Base-by-base conservation (phyloP, 2,797 vertebrate species). In the Buphagus erythrorhynchus region DNA sequence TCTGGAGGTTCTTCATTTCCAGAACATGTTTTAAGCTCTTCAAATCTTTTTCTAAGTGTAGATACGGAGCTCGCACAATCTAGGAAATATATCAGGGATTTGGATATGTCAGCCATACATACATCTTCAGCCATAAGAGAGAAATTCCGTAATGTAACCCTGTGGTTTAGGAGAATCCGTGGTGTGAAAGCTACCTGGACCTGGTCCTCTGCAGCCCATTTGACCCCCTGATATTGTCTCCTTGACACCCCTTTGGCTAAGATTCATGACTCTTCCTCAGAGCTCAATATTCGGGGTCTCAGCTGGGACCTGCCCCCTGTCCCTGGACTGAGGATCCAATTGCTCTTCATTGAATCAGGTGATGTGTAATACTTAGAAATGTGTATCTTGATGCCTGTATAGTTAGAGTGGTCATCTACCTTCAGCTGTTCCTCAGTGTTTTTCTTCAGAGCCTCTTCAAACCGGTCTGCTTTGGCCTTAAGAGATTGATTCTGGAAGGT, bases 1-100 rank as follows among this genome's bases (percentile, higher is more conserved):
- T 99, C 90, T 99, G 99, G 84, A 99, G 98, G 96, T 99, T 99
- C 97, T 99, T 99, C 99, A 99, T 99, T 97, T 99, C 99, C 86
- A 99, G 96, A 74, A 99, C 98, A 49, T 99, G 99, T 96, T 99
- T 99, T 75, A 99, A 98, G 85, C 99, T 99, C 96, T 98, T 98
- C 96, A 99, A 97, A 81, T 99, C 99, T 96, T 99, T 98, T 95
- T 99, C 99, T 38, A 99, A 98, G 97, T 99, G 99, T 96, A 99
- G 98, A 86, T 99, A 99, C 0, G 99, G 99, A 22, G 99, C 99
- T 96, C 98, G 87, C 9, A 99, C 99, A 49, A 99, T 98, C 99
- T 99, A 91, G 82, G 57, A 96, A 94, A 75, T 7, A 94, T 1
- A 76, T 26, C 29, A 48, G 48, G 4, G 16, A 8, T 72, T 57